These are phyloP conservation scores for Amblyopsis hoosieri DNA, from an alignment of 2,797 vertebrate species.

Conservation along the genomic window DNA sequence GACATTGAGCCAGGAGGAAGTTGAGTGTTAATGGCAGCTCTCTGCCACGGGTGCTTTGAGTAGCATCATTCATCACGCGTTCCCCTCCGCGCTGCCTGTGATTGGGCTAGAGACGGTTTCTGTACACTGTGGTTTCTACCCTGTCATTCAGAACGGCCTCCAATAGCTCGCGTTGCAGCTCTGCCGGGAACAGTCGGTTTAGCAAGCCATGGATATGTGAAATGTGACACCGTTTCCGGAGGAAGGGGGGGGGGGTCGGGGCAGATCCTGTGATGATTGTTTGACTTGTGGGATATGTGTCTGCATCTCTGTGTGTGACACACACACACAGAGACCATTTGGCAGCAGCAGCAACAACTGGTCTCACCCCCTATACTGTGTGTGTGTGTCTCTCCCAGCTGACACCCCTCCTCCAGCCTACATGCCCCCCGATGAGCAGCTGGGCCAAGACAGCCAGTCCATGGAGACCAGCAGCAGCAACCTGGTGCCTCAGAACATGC, in stretches of 20 bases:
- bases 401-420: slow-evolving; percentile 98
- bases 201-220: slow-evolving; percentile 62
- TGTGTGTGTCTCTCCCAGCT: slow-evolving; percentile 77
- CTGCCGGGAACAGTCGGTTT: slow-evolving; percentile 55
- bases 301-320: slow-evolving; percentile 3
- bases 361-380: slow-evolving; percentile 53
- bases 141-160: slow-evolving; percentile 23
- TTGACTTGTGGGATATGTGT: slow-evolving; percentile 5
- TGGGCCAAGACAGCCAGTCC: slow-evolving; percentile 94
- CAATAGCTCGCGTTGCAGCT: slow-evolving; percentile 58
- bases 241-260: slow-evolving; percentile 53
- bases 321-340: slow-evolving; percentile 51
- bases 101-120: neutral
- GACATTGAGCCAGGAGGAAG: slow-evolving; percentile 42
- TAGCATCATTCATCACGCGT: slow-evolving; percentile 6
- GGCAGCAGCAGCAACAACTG: slow-evolving; percentile 69
- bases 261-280: slow-evolving; percentile 13
- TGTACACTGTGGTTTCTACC: slow-evolving; percentile 16
- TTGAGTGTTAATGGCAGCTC: slow-evolving; percentile 36
- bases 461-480: slow-evolving; percentile 87
- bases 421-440: slow-evolving; percentile 96
- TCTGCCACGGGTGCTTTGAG: no score
- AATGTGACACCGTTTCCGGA: slow-evolving; percentile 74
- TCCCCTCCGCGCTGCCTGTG: slow-evolving; percentile 9
- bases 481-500: slow-evolving; percentile 71